Conservation (phyloP, 2,113 vertebrate species). For the Mola mola region DNA sequence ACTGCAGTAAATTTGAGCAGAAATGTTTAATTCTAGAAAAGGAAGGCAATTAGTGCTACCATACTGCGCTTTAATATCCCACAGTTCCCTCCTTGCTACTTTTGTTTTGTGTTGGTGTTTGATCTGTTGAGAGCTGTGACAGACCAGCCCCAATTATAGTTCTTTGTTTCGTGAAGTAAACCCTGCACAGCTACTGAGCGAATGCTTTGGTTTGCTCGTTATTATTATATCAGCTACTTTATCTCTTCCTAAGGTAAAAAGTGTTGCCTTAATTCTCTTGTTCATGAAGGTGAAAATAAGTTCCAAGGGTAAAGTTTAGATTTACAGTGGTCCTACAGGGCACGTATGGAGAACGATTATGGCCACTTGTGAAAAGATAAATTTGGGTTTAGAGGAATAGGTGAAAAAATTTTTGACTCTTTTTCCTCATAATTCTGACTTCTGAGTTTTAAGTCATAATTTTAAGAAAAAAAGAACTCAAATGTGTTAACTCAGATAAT, state of each 20-base stretch:
- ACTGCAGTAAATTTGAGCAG: background rate
- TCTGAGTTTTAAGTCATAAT: too few relatives aligned
- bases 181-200: background rate
- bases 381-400: too few relatives aligned
- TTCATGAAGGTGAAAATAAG: background rate
- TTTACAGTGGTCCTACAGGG: too few relatives aligned
- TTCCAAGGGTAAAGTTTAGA: too few relatives aligned
- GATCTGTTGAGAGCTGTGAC: background rate
- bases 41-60: constrained; percentile 11
- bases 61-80: constrained; percentile 4
- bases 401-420: too few relatives aligned
- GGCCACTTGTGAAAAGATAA: too few relatives aligned
- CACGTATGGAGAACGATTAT: too few relatives aligned
- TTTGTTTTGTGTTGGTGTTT: background rate
- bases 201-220: constrained; percentile 5
- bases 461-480: too few relatives aligned
- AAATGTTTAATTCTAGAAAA: constrained; percentile 15
- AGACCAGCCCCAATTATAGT: background rate
- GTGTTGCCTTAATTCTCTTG: constrained; percentile 6
- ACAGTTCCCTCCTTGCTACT: background rate
- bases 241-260: background rate
- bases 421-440: too few relatives aligned
- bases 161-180: background rate
- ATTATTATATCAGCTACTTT: background rate
- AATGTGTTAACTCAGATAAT: too few relatives aligned